Conservation (phyloP, 1,140 invertebrate species). For the Atta cephalotes region DNA sequence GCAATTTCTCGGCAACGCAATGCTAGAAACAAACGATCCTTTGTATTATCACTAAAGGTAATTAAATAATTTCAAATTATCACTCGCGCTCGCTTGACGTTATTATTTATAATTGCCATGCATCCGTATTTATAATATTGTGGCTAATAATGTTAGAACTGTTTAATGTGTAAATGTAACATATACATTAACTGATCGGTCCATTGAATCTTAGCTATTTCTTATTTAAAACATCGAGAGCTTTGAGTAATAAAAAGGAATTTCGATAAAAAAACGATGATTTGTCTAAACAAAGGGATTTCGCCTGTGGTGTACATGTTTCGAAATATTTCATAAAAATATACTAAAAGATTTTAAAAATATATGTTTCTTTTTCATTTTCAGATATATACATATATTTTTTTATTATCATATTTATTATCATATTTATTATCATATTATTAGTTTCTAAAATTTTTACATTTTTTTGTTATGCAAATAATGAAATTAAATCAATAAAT, state of each 20-base stretch:
- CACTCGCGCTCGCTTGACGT: constrained; percentile 24
- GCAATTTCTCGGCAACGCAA: constrained; percentile 49
- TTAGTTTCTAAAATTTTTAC: not conserved
- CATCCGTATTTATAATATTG: constrained; percentile 42
- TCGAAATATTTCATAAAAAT: constrained; percentile 2
- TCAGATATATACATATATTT: too few species aligned
- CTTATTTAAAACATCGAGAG: constrained; percentile 40
- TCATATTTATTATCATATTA: not conserved
- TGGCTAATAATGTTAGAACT: constrained; percentile 35
- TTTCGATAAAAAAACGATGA: constrained; percentile 4
- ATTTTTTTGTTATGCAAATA: not conserved
- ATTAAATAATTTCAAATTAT: constrained; percentile 63
- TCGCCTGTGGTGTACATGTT: not conserved
- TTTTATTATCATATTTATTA: not conserved
- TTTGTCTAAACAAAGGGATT: constrained; percentile 30
- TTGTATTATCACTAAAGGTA: constrained; percentile 51
- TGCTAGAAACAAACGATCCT: constrained; percentile 46
- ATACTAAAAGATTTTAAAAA: not conserved
- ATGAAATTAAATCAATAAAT: not conserved
- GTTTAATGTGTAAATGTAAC: not conserved
- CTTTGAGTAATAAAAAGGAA: constrained; percentile 58
- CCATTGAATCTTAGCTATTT: constrained; percentile 61
- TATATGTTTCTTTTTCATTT: too few species aligned
- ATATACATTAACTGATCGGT: constrained; percentile 31
- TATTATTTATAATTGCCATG: constrained; percentile 48